Conservation (phyloP, 2,113 vertebrate genomes). For the Engystomops pustulosus region DNA sequence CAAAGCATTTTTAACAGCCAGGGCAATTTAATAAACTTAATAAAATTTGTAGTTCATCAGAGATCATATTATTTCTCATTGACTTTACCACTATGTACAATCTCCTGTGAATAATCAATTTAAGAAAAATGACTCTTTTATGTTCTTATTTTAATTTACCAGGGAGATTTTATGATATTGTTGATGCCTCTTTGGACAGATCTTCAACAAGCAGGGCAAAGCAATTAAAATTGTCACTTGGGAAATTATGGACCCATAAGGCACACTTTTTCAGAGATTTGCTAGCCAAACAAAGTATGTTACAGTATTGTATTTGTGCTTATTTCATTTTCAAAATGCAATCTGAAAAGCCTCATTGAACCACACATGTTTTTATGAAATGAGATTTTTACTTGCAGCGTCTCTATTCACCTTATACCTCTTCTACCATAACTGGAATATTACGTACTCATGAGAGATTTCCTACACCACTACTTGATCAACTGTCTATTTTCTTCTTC, state of each 20-base stretch:
- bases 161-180: conserved; percentile 50
- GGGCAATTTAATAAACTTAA: conserved; percentile 41
- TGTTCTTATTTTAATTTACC: conserved; percentile 55
- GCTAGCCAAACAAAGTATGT: conserved; percentile 1
- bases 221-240: conserved; percentile 52
- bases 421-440: not conserved
- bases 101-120: conserved; percentile 39
- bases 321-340: conserved; percentile 22
- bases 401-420: not conserved
- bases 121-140: conserved; percentile 47
- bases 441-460: too few species aligned
- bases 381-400: not conserved
- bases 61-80: conserved; percentile 48
- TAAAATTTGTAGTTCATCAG: conserved; percentile 45
- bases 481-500: not conserved
- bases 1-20: not conserved
- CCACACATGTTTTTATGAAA: not conserved
- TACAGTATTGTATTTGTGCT: conserved; percentile 6
- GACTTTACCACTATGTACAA: conserved; percentile 21
- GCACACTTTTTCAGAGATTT: conserved; percentile 19
- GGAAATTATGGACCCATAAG: conserved; percentile 47
- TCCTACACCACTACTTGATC: not conserved
- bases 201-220: conserved; percentile 44
- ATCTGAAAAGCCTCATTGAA: conserved; percentile 7
- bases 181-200: conserved; percentile 47